Evolutionary conservation across 2,888 invertebrate genomes (phyloP).

Genomic region (Eledona agricola): DNA sequence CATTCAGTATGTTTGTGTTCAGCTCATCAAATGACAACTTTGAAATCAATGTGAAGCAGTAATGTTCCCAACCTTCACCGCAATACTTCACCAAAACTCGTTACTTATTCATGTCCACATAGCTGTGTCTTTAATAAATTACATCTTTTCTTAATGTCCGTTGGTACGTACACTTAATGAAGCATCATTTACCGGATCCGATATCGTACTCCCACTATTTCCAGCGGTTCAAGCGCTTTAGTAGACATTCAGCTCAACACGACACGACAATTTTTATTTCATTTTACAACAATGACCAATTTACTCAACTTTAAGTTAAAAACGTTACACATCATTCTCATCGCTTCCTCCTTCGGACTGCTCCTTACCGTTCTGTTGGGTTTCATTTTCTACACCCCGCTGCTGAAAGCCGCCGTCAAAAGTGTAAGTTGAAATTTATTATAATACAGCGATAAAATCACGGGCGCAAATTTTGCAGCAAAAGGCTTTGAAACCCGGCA

Average conservation of each 20-base stretch:
- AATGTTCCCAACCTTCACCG: too few relatives aligned
- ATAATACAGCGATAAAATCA: too few relatives aligned
- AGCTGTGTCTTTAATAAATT: too few relatives aligned
- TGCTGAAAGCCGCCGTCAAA: constrained; percentile 5
- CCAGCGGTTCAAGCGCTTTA: background rate
- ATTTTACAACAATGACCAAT: constrained; percentile 9
- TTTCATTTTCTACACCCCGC: constrained; percentile 16
- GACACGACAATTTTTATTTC: constrained; percentile 1
- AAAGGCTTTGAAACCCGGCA: constrained; percentile 19
- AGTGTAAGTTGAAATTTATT: constrained; percentile 11
- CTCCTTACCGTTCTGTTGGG: constrained; percentile 6
- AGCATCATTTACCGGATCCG: background rate
- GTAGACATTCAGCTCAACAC: constrained; percentile 1
- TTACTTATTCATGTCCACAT: too few relatives aligned
- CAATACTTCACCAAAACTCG: too few relatives aligned
- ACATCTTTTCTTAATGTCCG: too few relatives aligned
- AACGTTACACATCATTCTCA: constrained; percentile 13
- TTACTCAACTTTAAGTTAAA: constrained; percentile 17
- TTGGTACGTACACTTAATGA: too few relatives aligned
- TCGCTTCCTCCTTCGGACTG: background rate
- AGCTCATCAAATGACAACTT: too few relatives aligned
- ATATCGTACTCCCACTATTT: constrained; percentile 1
- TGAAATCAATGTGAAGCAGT: too few relatives aligned
- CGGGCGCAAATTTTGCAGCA: too few relatives aligned
- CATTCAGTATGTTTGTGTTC: too few relatives aligned